phyloP scores from a whole-genome alignment of 2,113 vertebrate genomes.

The Ceyx melanurus region DNA sequence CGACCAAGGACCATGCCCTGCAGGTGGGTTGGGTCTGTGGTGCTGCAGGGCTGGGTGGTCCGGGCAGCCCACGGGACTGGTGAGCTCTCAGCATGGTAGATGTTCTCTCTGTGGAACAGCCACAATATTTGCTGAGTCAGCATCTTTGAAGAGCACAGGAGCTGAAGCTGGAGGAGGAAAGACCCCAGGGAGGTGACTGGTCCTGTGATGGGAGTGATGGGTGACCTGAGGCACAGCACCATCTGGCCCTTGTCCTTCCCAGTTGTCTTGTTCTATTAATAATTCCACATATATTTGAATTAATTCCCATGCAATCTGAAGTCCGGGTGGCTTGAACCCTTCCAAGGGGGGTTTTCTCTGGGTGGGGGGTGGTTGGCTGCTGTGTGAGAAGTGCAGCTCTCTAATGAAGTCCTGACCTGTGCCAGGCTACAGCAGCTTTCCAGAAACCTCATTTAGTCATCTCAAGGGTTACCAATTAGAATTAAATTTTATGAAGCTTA shows the following conservation, averaged over 20 bases:
- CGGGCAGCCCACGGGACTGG: not conserved
- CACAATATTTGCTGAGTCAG: accelerated
- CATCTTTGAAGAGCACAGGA: accelerated
- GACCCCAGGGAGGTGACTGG: accelerated
- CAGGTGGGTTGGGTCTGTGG: not conserved
- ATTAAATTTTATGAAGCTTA: not conserved
- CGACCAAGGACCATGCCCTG: not conserved
- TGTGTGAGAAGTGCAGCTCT: not conserved
- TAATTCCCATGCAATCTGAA: accelerated
- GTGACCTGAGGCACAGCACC: accelerated
- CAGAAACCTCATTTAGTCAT: not conserved
- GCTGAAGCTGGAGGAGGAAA: not conserved
- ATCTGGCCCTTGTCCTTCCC: accelerated
- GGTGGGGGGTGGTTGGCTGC: not conserved
- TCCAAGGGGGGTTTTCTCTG: not conserved
- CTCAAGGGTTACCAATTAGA: not conserved
- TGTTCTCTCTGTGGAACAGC: not conserved
- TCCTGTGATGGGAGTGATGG: not conserved
- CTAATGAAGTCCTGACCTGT: not conserved
- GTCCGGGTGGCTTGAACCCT: not conserved
- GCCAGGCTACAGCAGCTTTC: not conserved
- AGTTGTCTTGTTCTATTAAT: accelerated
- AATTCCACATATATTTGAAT: accelerated
- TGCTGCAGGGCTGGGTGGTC: no score
- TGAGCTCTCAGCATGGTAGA: accelerated